Percentiles rank a stretch among this genome's conserved stretches.
phyloP scores from a whole-genome alignment of 2,113 vertebrate species.

The Sorex araneus region DNA sequence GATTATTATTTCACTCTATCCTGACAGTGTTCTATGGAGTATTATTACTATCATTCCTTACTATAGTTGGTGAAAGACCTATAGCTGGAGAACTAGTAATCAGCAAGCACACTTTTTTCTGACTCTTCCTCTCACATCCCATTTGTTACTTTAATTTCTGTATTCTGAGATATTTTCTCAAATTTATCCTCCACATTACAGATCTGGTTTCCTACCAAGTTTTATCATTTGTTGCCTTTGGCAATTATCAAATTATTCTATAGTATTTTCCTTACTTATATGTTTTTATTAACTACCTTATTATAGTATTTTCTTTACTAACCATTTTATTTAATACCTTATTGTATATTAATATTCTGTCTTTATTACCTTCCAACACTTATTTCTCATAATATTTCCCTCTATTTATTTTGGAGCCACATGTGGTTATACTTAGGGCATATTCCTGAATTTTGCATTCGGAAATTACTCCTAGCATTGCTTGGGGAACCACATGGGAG shows the following conservation, averaged over 20 bases:
- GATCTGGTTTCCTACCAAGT: slow-evolving; percentile 39
- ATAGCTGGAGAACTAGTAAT: neutral
- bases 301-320: neutral
- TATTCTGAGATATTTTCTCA: neutral
- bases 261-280: neutral
- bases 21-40: neutral
- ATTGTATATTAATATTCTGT: neutral
- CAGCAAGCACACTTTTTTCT: neutral
- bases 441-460: no score
- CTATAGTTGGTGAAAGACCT: neutral
- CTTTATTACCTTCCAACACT: neutral
- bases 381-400: neutral
- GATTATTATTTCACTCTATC: neutral
- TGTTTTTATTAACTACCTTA: neutral
- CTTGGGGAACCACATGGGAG: no score
- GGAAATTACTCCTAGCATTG: no score
- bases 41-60: neutral
- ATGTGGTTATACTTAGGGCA: no score
- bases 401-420: no score
- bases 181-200: neutral
- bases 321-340: neutral
- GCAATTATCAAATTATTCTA: slow-evolving; percentile 31
- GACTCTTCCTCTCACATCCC: neutral
- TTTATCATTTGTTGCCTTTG: slow-evolving; percentile 26
- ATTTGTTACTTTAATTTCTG: neutral